Conservation (phyloP, 2,113 vertebrate species). For the Anhinga anhinga region DNA sequence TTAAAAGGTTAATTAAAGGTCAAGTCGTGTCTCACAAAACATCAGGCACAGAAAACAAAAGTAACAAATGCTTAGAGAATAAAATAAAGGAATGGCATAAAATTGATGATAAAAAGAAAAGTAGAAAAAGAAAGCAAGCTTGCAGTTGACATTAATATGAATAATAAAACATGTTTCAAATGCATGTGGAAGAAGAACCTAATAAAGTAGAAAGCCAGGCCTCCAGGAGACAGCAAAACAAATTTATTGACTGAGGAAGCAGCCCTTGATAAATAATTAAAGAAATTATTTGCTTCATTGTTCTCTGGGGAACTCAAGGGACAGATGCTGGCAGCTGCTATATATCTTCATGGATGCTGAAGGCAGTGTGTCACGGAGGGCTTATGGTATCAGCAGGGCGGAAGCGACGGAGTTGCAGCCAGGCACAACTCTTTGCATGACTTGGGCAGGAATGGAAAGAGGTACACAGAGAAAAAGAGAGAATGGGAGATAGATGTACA, state of each 20-base stretch:
- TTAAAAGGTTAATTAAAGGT: slow-evolving; percentile 62
- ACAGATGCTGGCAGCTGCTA: slow-evolving; percentile 43
- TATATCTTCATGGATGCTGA: neutral
- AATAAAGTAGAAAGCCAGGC: slow-evolving; percentile 27
- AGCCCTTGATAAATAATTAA: slow-evolving; percentile 72
- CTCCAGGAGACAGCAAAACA: slow-evolving; percentile 56
- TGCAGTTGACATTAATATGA: neutral
- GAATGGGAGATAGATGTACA: too few species aligned
- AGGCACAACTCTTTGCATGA: neutral
- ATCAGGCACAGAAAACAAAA: neutral
- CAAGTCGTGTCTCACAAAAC: neutral
- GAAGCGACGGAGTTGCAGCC: neutral
- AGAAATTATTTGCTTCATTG: slow-evolving; percentile 70
- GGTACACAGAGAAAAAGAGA: neutral
- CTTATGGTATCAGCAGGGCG: neutral
- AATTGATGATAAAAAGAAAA: neutral
- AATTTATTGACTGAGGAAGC: slow-evolving; percentile 66
- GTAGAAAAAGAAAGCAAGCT: neutral
- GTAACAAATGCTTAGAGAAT: neutral
- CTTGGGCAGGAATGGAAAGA: neutral
- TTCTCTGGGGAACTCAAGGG: slow-evolving; percentile 57
- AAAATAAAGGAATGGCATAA: neutral
- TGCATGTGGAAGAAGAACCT: neutral
- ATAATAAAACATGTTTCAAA: neutral
- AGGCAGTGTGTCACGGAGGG: neutral